phyloP scores from a whole-genome alignment of 2,888 invertebrate genomes.

The Agelastica alni region DNA sequence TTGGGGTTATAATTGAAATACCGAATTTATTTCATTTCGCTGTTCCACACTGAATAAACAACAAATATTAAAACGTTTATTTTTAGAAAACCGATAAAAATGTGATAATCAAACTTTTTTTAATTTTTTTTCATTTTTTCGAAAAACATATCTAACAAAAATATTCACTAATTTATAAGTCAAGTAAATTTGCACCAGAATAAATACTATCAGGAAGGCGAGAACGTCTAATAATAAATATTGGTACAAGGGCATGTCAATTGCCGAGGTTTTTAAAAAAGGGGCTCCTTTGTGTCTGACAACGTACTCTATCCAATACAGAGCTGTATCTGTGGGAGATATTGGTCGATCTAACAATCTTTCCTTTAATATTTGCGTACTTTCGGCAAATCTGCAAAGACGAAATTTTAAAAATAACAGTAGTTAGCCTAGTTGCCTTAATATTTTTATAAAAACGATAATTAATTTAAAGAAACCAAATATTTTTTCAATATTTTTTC shows the following conservation, averaged over 20 bases:
- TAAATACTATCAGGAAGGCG: conserved; percentile 47
- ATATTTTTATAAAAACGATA: too few species aligned
- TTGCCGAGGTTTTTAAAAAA: conserved; percentile 60
- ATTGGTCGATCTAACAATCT: conserved; percentile 62
- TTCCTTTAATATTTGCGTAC: conserved; percentile 56
- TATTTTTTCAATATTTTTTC: too few species aligned
- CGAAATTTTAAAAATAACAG: too few species aligned
- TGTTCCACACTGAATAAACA: too few species aligned
- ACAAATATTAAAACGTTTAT: too few species aligned
- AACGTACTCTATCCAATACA: conserved; percentile 71
- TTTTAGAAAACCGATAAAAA: too few species aligned
- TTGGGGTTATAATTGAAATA: too few species aligned
- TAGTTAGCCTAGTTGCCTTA: too few species aligned
- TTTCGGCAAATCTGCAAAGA: conserved; percentile 46
- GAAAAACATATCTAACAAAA: neutral
- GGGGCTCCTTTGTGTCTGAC: conserved; percentile 62
- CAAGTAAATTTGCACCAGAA: conserved; percentile 15
- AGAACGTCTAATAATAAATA: conserved; percentile 61
- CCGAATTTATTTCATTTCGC: too few species aligned
- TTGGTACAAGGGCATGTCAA: conserved; percentile 61
- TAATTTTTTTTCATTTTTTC: neutral
- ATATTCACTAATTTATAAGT: neutral
- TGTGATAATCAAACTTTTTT: too few species aligned
- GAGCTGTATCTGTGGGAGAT: conserved; percentile 62
- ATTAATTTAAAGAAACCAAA: too few species aligned